A percentile compares a stretch with the other conserved stretches of the same genome.
phyloP scores from a whole-genome alignment of 2,113 vertebrate species.

The Xerus inauris region DNA sequence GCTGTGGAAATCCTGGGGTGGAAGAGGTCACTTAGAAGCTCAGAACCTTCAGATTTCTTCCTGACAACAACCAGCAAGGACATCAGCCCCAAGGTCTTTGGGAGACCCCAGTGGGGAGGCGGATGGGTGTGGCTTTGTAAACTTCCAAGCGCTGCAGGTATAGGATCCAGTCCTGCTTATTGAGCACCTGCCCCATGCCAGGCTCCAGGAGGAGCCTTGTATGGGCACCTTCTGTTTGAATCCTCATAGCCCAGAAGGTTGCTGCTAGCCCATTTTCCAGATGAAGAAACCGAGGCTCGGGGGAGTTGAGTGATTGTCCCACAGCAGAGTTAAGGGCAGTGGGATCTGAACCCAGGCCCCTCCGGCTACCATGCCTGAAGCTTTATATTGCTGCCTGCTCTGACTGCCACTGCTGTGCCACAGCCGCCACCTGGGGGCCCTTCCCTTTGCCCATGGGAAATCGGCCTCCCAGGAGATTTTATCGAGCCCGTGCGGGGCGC shows the following conservation, averaged over 20 bases:
- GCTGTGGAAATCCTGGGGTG: not conserved
- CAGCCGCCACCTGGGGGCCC: not conserved
- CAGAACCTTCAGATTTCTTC: not conserved
- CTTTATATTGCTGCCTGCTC: not conserved
- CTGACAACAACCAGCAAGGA: not conserved
- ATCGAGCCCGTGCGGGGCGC: not conserved
- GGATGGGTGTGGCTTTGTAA: not conserved
- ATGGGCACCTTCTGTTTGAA: not conserved
- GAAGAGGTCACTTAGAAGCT: not conserved
- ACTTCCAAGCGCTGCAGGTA: no score
- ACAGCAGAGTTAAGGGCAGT: not conserved
- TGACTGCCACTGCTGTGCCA: fast-evolving
- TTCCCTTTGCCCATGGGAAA: not conserved
- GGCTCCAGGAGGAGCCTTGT: no score
- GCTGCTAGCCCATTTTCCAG: not conserved
- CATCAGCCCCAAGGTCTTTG: not conserved
- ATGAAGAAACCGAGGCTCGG: not conserved
- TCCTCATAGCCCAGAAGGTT: not conserved
- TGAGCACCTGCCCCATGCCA: not conserved
- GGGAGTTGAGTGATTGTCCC: not conserved
- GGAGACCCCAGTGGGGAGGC: not conserved
- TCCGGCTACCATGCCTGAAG: no score
- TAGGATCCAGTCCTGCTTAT: not conserved
- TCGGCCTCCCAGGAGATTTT: not conserved
- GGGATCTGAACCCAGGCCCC: not conserved